These are phyloP conservation scores for Pachyrhynchus sulphureomaculatus DNA, from an alignment of 1,140 invertebrate species.

Conservation along the genomic window DNA sequence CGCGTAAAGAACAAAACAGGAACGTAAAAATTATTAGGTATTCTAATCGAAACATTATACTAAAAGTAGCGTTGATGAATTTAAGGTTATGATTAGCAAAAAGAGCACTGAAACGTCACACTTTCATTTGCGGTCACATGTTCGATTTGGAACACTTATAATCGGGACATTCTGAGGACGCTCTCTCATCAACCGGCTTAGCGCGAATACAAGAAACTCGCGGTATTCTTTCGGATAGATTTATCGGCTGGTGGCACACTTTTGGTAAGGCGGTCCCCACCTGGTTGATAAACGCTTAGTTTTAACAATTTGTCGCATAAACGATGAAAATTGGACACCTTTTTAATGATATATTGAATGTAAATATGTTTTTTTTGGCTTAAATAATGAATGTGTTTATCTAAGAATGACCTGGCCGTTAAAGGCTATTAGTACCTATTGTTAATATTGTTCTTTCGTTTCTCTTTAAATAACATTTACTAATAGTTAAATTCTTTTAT, in stretches of 20 bases:
- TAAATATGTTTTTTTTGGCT: not conserved
- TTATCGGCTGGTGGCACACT: slow-evolving; percentile 32
- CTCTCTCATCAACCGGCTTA: slow-evolving; percentile 23
- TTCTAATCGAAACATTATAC: slow-evolving; percentile 18
- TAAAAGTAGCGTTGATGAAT: not conserved
- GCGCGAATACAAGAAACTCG: slow-evolving; percentile 23
- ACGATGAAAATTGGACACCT: not conserved
- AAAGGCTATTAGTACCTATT: no score
- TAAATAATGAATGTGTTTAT: no score
- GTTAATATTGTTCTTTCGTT: no score
- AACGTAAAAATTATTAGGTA: slow-evolving; percentile 9
- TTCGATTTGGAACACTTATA: slow-evolving; percentile 24
- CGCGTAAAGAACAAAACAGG: not conserved
- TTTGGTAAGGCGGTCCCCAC: slow-evolving; percentile 20
- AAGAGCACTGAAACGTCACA: slow-evolving; percentile 19
- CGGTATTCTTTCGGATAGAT: slow-evolving; percentile 12
- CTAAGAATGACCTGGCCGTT: no score
- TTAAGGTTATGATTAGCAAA: slow-evolving; percentile 13
- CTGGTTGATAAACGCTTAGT: slow-evolving; percentile 12
- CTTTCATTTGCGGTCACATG: slow-evolving; percentile 28
- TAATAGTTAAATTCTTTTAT: no score
- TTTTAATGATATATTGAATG: not conserved
- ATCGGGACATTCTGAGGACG: slow-evolving; percentile 31
- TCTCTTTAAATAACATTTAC: no score
- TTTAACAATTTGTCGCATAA: slow-evolving; percentile 3